Conservation (phyloP, 1,140 invertebrate genomes). For the Brachionus rubens region DNA sequence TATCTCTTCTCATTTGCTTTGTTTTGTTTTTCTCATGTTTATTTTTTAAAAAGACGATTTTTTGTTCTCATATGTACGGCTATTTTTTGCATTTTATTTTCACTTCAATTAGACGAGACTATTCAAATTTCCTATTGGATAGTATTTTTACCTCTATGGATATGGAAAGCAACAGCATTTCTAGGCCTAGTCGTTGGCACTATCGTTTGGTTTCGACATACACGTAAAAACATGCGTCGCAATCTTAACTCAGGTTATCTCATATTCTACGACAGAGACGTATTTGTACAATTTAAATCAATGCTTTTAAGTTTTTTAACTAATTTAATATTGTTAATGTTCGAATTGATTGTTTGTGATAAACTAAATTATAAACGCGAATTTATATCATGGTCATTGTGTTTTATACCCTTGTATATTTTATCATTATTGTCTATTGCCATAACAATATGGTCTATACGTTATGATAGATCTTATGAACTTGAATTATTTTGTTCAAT, state of each 20-base stretch:
- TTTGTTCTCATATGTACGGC: not conserved
- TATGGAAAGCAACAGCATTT: not conserved
- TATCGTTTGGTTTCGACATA: not conserved
- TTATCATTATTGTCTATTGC: conserved; percentile 91
- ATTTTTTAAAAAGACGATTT: conserved; percentile 20
- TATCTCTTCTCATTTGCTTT: too few species aligned
- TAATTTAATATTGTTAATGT: conserved; percentile 89
- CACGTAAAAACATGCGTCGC: conserved; percentile 61
- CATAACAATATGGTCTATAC: conserved; percentile 94
- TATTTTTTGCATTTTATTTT: not conserved
- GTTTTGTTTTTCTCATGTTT: not conserved
- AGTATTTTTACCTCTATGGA: not conserved
- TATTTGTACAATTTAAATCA: conserved; percentile 91
- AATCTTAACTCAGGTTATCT: too few species aligned
- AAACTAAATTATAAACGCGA: conserved; percentile 76
- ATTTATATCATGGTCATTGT: conserved; percentile 62
- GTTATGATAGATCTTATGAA: conserved; percentile 93
- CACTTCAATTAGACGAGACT: not conserved
- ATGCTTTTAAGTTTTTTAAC: conserved; percentile 90
- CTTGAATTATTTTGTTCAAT: conserved; percentile 93
- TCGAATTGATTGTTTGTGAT: conserved; percentile 89
- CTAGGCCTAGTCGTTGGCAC: not conserved
- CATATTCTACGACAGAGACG: conserved; percentile 78
- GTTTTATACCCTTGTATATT: conserved; percentile 89
- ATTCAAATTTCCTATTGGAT: not conserved